A percentile compares a stretch with the other conserved stretches of the same genome.
Evolutionary conservation across 2,888 invertebrate genomes (phyloP).

Genomic region (Opisthograptis luteolata): DNA sequence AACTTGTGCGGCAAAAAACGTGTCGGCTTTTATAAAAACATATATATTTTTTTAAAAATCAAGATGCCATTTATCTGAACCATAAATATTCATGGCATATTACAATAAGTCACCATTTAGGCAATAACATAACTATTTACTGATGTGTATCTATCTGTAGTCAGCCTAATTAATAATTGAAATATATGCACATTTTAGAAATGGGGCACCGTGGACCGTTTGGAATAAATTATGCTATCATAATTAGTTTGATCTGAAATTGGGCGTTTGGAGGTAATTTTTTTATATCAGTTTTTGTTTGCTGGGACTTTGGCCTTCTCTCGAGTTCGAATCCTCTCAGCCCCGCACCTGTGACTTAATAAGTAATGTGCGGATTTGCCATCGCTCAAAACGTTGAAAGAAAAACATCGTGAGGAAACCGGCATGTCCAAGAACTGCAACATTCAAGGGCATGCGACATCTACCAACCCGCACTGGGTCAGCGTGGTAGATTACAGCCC

Average conservation of each 20-base stretch:
- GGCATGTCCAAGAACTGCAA: no score
- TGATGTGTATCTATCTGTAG: slow-evolving; percentile 37
- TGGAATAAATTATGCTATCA: slow-evolving; percentile 4
- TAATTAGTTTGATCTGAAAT: slow-evolving; percentile 4
- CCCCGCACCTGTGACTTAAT: no score
- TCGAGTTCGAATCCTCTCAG: no score
- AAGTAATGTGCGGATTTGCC: no score
- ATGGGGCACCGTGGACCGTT: slow-evolving; percentile 28
- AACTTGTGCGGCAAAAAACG: no score
- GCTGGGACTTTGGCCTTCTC: no score
- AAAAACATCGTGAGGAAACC: no score
- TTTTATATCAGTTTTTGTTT: no score
- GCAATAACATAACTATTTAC: slow-evolving; percentile 37
- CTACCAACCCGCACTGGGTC: no score
- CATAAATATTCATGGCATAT: slow-evolving; percentile 51
- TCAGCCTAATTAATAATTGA: slow-evolving; percentile 27
- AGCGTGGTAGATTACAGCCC: no score
- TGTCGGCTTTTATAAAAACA: slow-evolving; percentile 26
- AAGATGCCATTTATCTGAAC: slow-evolving; percentile 25
- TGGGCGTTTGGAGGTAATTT: background rate
- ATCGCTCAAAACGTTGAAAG: no score
- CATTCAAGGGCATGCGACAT: no score
- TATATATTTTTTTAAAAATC: slow-evolving; percentile 20
- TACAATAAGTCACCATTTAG: slow-evolving; percentile 38
- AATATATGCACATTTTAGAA: slow-evolving; percentile 31